Base-by-base conservation (phyloP, 2,888 invertebrate species). In the Torymus auratus region DNA sequence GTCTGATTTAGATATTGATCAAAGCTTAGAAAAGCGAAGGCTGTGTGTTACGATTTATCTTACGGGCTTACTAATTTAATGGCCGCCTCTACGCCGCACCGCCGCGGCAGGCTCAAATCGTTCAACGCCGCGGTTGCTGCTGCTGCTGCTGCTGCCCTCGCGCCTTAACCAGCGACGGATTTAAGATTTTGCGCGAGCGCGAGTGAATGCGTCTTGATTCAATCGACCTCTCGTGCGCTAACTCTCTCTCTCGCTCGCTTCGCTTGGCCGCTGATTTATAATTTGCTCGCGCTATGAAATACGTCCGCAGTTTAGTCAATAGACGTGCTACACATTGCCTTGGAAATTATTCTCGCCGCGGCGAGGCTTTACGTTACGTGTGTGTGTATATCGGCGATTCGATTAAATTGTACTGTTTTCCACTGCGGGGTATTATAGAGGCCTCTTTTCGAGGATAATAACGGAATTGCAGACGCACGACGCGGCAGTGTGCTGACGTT, bases 1-100 rank as follows among this genome's bases (percentile, higher is more conserved):
- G 73, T 65, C 80, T 75, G 69, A 80, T 80, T 80, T 74, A 80
- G 74, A 80, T 74, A 69, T 71, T 64, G 79, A 80, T 80, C 79
- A 69, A 68, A 52, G 14, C 64, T 70, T 69, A 69, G 67, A 74
- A 64, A 69, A 74, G 61, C 67, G 52, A 72, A 72, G 50, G 41
- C 55, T 64, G 28, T 41, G 60, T 28, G 61, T 41, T 78, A 72
- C 72, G 67, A 72, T 78, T 78, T 72, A 64, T 72, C 71, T 78
- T 52, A 67, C 53, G 71, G 72, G 7, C 17, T 72, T 72, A 60
- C 67, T 78, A 78, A 78, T 72, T 78, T 78, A 78, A 67, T 72
- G 67, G 67, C 53, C 41, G 28, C 12, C 11, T 13, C 13, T 12
- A 71, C 28, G 41, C 28, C 56, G 10, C n/a, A n/a, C 10, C 28